Base-by-base conservation (phyloP, 2,797 vertebrate species). In the Takifugu rubripes region DNA sequence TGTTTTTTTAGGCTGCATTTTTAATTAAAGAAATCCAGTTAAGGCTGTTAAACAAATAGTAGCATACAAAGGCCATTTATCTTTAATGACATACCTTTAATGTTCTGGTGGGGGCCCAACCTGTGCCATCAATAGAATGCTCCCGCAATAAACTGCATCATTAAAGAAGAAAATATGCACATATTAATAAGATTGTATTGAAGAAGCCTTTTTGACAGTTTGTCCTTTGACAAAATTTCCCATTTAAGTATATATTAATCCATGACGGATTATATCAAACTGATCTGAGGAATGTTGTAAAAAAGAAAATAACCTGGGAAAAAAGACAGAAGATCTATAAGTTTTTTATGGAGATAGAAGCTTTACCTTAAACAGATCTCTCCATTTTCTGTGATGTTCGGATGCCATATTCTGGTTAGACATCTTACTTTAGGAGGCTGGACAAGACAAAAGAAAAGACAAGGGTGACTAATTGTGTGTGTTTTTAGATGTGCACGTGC, bases 361-460 rank as follows among this genome's bases (percentile, higher is more conserved):
- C 14, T 5, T 83, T 92, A 98, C 97, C 97, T 99, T 67, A 99
- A 90, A 84, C 97, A 99, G 83, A 99, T 99, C 73, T 99, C 97
- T 45, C 97, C 97, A 0, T 92, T 96, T 85, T 99, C 97, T 7
- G 97, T 95, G 75, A 99, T 99, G 88, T 99, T 99, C 0, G 97
- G 97, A 81, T 99, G 97, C 97, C 97, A 99, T 92, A 99, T 96
- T 92, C 92, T 94, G 56, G 97, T 99, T 89, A 94, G 89, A 88
- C 97, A 99, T 82, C 93, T 95, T 71, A 98, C 97, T 90, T 94
- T 98, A 59, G 97, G 97, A 91, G 97, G 97, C 97, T 99, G 59
- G 2, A 64, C n/a, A 54, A 5, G 5, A 58, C 8, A 52, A 5
- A 29, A 6, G 9, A 4, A 25, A 5, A 21, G 12, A 17, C 0